phyloP scores from a whole-genome alignment of 2,113 vertebrate genomes.

The Phyllostomus discolor region DNA sequence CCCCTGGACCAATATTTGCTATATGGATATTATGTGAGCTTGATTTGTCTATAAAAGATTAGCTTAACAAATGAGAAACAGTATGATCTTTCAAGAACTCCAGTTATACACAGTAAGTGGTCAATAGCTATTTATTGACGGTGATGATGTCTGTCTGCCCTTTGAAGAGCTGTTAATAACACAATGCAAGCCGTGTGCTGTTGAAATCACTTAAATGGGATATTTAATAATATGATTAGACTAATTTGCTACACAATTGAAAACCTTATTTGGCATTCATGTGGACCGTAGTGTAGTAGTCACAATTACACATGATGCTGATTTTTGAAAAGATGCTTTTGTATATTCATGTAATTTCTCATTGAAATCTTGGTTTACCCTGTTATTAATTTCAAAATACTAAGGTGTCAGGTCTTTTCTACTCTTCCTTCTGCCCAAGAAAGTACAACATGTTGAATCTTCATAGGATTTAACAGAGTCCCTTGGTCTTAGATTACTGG shows the following conservation, averaged over 20 bases:
- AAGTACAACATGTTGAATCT: not conserved
- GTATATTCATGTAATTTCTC: not conserved
- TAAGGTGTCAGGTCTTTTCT: not conserved
- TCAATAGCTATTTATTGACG: slow-evolving; percentile 67
- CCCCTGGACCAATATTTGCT: not conserved
- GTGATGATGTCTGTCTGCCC: slow-evolving; percentile 25
- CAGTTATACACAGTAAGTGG: slow-evolving; percentile 44
- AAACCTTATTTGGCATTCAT: slow-evolving; percentile 33
- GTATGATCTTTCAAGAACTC: slow-evolving; percentile 58
- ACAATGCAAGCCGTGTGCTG: slow-evolving; percentile 24
- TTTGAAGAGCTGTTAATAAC: slow-evolving; percentile 59
- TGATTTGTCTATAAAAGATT: slow-evolving; percentile 50
- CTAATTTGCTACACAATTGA: slow-evolving; percentile 51
- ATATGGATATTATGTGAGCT: not conserved
- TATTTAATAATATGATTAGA: slow-evolving; percentile 65
- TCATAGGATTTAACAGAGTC: not conserved
- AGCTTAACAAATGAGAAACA: slow-evolving; percentile 64
- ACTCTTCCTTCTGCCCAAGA: not conserved
- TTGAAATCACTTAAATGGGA: slow-evolving; percentile 39
- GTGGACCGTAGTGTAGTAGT: not conserved
- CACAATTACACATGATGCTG: not conserved
- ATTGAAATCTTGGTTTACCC: not conserved
- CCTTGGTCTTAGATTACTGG: not conserved
- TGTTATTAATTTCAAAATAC: slow-evolving; percentile 27
- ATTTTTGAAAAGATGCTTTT: not conserved